Evolutionary conservation across 2,797 vertebrate species (phyloP).

Genomic region (Danio choprae): DNA sequence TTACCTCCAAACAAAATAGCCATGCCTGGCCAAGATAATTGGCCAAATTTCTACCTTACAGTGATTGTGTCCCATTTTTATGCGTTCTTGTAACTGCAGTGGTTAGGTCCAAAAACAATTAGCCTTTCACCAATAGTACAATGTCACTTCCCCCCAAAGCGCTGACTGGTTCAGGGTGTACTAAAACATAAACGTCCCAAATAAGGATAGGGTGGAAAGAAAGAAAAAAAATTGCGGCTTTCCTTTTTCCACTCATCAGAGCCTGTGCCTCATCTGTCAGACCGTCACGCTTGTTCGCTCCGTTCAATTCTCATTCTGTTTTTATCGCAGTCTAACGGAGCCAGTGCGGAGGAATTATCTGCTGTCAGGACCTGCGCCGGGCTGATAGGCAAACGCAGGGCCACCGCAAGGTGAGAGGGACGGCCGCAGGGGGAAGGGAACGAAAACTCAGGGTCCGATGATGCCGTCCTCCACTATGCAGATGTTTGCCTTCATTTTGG

Average conservation of each 20-base stretch:
- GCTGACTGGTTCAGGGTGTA: slow-evolving; percentile 60
- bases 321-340: slow-evolving; percentile 73
- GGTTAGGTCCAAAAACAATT: slow-evolving; percentile 65
- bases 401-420: slow-evolving; percentile 59
- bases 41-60: slow-evolving; percentile 20
- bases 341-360: slow-evolving; percentile 70
- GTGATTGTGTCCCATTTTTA: slow-evolving; percentile 38
- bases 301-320: slow-evolving; percentile 72
- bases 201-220: slow-evolving; percentile 50
- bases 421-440: slow-evolving; percentile 44
- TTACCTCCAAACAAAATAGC: slow-evolving; percentile 48
- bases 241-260: slow-evolving; percentile 51
- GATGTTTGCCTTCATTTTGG: slow-evolving; percentile 90
- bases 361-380: slow-evolving; percentile 63
- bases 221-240: slow-evolving; percentile 28
- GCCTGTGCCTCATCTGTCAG: slow-evolving; percentile 74
- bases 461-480: slow-evolving; percentile 88
- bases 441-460: background rate
- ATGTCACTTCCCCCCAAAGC: slow-evolving; percentile 54
- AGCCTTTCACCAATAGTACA: slow-evolving; percentile 65
- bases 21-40: slow-evolving; percentile 35
- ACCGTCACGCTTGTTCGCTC: slow-evolving; percentile 78
- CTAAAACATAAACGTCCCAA: slow-evolving; percentile 52
- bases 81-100: slow-evolving; percentile 62
- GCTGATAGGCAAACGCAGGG: slow-evolving; percentile 57